Base-by-base conservation (phyloP, 1,140 invertebrate genomes). In the Chymomyza costata region DNA sequence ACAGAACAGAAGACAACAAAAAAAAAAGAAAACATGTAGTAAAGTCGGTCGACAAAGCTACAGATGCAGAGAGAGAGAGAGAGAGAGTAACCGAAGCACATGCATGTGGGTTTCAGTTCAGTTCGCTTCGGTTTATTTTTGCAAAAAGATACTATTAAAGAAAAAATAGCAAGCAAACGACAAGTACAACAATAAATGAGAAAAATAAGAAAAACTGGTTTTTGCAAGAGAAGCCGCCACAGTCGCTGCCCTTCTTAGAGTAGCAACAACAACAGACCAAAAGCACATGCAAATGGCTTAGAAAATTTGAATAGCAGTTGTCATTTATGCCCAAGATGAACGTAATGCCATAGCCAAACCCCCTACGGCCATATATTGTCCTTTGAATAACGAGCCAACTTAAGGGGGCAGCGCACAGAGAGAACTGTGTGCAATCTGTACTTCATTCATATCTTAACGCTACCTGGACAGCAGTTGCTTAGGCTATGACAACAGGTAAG, bases 391-490 rank as follows among this genome's bases (percentile, higher is more conserved):
- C 52, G 48, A 6, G 8, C 32, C 8, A 3, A 34, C 32, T 6
- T 10, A 13, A n/a, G 2, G 32, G 13, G 8, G 3, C 3, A 25
- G 21, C 21, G 32, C 8, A 15, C 15, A 6, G 15, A 2, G 13
- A 5, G 2, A 14, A 10, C 2, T 38, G 8, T 38, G 35, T 57
- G 63, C 63, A 59, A 74, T 74, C 64, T 78, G 73, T 78, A 78
- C 73, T 80, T 80, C 74, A 80, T 80, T 80, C 73, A 80, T 78
- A 34, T 3, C 73, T 80, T 78, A 64, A 53, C 40, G 14, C 45
- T 21, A 38, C 32, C 25, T n/a, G 37, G 16, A 6, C 3, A 14
- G 16, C 30, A 6, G 15, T 78, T 76, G 70, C 71, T 80, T 80
- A 78, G n/a, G 35, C 15, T 17, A 38, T 41, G 51, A 17, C 32